Evolutionary conservation across 2,113 vertebrate species (phyloP).

Genomic region (Antechinus flavipes): DNA sequence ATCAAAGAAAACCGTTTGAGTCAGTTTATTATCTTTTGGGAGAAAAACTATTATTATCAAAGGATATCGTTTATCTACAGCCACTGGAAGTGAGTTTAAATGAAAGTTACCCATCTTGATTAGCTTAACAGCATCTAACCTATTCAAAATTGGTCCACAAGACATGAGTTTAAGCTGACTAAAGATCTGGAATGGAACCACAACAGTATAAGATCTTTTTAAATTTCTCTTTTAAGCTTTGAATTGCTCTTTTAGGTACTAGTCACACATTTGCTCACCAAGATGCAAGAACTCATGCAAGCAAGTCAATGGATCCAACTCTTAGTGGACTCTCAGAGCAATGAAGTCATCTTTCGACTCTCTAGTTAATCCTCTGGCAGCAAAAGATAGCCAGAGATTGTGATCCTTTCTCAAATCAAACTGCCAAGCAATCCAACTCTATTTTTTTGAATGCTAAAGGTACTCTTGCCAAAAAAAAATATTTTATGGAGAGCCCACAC

Average conservation of each 20-base stretch:
- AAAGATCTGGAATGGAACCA: slow-evolving; percentile 1
- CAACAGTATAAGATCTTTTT: slow-evolving; percentile 24
- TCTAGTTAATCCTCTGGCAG: too few relatives aligned
- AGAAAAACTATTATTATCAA: neutral
- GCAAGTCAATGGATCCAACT: too few relatives aligned
- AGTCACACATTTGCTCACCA: neutral
- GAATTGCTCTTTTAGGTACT: neutral
- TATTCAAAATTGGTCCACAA: slow-evolving; percentile 18
- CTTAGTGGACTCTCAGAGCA: too few relatives aligned
- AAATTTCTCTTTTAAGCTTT: slow-evolving; percentile 18
- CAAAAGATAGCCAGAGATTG: too few relatives aligned
- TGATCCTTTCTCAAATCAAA: too few relatives aligned
- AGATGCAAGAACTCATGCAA: too few relatives aligned
- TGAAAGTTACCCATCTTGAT: slow-evolving; percentile 1
- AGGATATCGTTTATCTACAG: neutral
- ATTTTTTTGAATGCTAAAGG: too few relatives aligned
- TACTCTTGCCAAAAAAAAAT: too few relatives aligned
- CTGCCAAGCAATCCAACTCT: too few relatives aligned
- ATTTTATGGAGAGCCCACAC: too few relatives aligned
- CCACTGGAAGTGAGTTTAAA: slow-evolving; percentile 25
- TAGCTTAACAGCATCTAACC: neutral
- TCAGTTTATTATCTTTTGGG: neutral
- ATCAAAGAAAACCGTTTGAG: neutral
- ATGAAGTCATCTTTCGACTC: too few relatives aligned
- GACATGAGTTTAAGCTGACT: slow-evolving; percentile 16